Conservation (phyloP, 2,113 vertebrate species). For the Onychorhynchus coronatus region DNA sequence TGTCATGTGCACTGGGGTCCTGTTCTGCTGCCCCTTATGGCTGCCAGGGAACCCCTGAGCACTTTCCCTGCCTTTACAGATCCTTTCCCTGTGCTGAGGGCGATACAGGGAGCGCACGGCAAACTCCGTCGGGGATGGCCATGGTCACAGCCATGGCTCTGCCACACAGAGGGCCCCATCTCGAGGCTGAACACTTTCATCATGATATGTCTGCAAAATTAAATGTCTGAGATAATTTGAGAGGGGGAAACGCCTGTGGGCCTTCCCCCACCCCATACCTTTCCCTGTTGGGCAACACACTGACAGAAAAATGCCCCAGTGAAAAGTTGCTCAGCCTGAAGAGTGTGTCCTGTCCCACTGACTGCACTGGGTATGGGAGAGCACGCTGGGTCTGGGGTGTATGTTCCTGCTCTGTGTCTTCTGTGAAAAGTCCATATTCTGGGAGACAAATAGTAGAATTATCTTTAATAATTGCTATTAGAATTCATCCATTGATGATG, state of each 20-base stretch:
- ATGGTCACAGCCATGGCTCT: not conserved
- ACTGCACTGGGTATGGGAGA: not conserved
- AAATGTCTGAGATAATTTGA: not conserved
- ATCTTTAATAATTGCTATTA: not conserved
- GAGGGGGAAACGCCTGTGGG: not conserved
- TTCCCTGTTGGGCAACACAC: not conserved
- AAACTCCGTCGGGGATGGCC: not conserved
- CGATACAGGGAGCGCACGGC: not conserved
- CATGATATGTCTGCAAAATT: not conserved
- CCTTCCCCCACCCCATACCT: not conserved
- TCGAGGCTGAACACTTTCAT: not conserved
- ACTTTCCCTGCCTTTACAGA: not conserved
- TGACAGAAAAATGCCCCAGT: fast-evolving
- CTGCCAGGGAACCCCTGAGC: not conserved
- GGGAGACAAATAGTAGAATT: not conserved
- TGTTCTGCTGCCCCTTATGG: not conserved
- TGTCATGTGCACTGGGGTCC: not conserved
- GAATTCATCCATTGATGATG: not conserved
- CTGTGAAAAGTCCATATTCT: not conserved
- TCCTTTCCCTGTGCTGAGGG: not conserved
- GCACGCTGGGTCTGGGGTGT: not conserved
- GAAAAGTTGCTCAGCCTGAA: not conserved
- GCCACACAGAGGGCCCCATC: not conserved
- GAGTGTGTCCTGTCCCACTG: not conserved
- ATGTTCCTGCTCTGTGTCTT: not conserved